Evolutionary conservation across 2,113 vertebrate species (phyloP).

Genomic region (Ctenomys sociabilis): DNA sequence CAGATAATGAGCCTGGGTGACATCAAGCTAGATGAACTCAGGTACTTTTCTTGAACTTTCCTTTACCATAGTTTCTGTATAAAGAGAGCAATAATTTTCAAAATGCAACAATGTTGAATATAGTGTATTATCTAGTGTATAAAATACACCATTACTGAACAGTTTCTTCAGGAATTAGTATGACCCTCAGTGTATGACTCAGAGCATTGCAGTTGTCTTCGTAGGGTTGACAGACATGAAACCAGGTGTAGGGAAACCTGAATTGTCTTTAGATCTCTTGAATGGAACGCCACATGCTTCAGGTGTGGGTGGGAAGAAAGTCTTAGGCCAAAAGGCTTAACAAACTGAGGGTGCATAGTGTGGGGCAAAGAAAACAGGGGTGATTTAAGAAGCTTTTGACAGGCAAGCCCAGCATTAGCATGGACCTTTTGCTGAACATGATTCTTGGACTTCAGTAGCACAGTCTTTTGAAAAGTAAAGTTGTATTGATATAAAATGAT

Average conservation of each 20-base stretch:
- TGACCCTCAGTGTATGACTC: background rate
- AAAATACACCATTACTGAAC: background rate
- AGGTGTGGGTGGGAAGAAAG: background rate
- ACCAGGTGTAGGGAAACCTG: background rate
- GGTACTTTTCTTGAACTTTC: background rate
- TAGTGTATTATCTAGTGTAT: background rate
- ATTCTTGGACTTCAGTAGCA: background rate
- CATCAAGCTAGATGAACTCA: background rate
- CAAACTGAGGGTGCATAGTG: background rate
- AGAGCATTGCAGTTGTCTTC: background rate
- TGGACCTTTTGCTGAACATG: slow-evolving; percentile 25
- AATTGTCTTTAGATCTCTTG: background rate
- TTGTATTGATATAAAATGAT: slow-evolving; percentile 39
- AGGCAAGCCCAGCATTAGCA: background rate
- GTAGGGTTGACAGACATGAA: slow-evolving; percentile 10
- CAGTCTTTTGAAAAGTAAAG: background rate
- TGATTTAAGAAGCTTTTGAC: background rate
- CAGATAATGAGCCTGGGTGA: background rate
- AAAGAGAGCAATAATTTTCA: background rate
- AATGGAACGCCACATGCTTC: background rate
- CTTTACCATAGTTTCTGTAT: background rate
- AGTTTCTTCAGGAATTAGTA: background rate
- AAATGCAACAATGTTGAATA: background rate
- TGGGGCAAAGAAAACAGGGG: background rate
- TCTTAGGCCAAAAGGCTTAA: background rate